phyloP scores from a whole-genome alignment of 2,888 invertebrate genomes.

The Pseudolycoriella hygida region DNA sequence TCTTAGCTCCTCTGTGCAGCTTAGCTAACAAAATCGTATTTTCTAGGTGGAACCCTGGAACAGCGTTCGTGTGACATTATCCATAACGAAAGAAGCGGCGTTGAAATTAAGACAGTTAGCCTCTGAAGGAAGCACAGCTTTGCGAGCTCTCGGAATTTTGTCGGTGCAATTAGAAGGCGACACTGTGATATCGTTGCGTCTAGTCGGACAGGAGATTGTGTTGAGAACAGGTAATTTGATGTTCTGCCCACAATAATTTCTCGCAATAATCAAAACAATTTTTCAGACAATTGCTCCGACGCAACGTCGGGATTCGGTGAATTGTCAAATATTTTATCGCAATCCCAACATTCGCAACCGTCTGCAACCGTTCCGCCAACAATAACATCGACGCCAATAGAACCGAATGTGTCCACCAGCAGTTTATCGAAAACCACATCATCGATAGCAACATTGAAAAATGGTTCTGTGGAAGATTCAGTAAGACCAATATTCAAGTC shows the following conservation, averaged over 20 bases:
- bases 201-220: constrained; percentile 56
- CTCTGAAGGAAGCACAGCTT: constrained; percentile 71
- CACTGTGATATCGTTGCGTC: constrained; percentile 53
- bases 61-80: constrained; percentile 93
- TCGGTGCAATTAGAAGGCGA: constrained; percentile 89
- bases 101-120: constrained; percentile 79
- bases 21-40: no score
- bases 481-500: constrained; percentile 38
- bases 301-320: background rate
- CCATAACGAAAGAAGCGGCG: constrained; percentile 92
- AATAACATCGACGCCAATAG: constrained; percentile 11
- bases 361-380: constrained; percentile 8
- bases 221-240: constrained; percentile 30
- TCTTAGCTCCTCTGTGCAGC: no score
- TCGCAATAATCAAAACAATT: background rate
- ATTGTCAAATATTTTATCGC: background rate
- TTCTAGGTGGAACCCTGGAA: constrained; percentile 88
- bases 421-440: constrained; percentile 1
- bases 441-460: constrained; percentile 1
- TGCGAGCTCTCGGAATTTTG: constrained; percentile 82
- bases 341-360: constrained; percentile 3
- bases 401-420: background rate
- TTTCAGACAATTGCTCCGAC: background rate
- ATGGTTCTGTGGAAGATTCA: constrained; percentile 9
- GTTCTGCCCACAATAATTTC: background rate